Conservation (phyloP, 2,113 vertebrate species). For the Rostratula benghalensis region DNA sequence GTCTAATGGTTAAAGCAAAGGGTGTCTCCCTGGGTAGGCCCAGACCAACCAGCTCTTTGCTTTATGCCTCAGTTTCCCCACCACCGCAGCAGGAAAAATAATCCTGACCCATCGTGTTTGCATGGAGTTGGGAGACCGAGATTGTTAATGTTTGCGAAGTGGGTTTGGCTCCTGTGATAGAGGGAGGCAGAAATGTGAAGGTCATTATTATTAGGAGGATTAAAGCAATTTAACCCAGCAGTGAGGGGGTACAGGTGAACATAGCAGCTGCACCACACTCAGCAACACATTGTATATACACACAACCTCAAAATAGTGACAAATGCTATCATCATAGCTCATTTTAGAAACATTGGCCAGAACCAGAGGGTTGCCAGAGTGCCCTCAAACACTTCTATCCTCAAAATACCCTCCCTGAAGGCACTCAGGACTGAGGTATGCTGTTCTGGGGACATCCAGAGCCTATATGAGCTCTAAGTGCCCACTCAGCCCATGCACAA, state of each 20-base stretch:
- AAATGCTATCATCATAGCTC: accelerated
- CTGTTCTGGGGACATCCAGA: background rate
- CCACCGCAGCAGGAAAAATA: background rate
- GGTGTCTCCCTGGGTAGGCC: background rate
- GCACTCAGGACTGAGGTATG: background rate
- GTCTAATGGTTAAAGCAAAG: background rate
- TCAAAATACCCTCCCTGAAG: background rate
- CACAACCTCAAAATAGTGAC: accelerated
- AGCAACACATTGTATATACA: background rate
- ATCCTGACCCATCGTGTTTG: background rate
- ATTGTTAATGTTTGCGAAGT: slow-evolving; percentile 32
- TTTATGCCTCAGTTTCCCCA: slow-evolving; percentile 51
- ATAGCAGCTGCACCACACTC: background rate
- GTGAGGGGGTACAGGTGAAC: background rate
- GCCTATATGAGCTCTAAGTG: background rate
- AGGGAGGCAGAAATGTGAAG: slow-evolving; percentile 49
- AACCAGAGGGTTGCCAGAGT: background rate
- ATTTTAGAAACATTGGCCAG: background rate
- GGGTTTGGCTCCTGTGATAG: slow-evolving; percentile 57
- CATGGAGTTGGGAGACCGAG: background rate
- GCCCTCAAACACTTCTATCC: background rate
- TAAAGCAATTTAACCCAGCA: background rate
- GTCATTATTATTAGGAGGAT: slow-evolving; percentile 55
- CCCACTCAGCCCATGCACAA: background rate
- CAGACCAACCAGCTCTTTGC: background rate